Base-by-base conservation (phyloP, 2,888 invertebrate species). In the Idaea biselata region DNA sequence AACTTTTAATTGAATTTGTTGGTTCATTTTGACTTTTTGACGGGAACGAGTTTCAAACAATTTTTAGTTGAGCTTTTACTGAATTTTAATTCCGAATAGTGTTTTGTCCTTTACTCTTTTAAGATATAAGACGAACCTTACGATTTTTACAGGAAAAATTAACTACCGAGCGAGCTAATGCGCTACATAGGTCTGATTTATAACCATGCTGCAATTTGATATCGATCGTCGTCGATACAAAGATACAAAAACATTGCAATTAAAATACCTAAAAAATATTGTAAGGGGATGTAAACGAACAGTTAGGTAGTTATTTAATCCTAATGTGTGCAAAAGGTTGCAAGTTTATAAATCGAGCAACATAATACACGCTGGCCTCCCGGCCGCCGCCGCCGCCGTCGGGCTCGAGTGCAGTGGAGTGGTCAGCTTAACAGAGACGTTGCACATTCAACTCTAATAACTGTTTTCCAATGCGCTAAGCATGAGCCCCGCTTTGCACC, bases 1-100 rank as follows among this genome's bases (percentile, higher is more conserved):
- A 91, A 91, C 81, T 91, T 91, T 90, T 90, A 90, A 91, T 91
- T 91, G 88, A 89, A 90, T 88, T 87, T 83, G 86, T 77, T 83
- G 74, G 81, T 81, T 78, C 85, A 85, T 87, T 88, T 87, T 85
- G 81, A 82, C 84, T 86, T 88, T 88, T 87, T 88, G 85, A 86
- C 82, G 79, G 71, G 74, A 76, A 72, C 79, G 75, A 78, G 82
- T 73, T 80, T 79, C 66, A 73, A 83, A 83, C 77, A 81, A 83
- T 86, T 84, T 86, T 86, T 83, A 78, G 78, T 77, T 78, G 79
- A 77, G 78, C 78, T 82, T 79, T 44, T 70, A 65, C 60, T 74
- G 77, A 76, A 78, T 64, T 73, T 83, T 77, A 65, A 66, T 69
- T 71, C 80, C 77, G 75, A 74, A 80, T 79, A 79, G 82, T 77